Percentiles rank a stretch among this genome's conserved stretches.
phyloP scores from a whole-genome alignment of 1,140 invertebrate species.

The Drosophila nannoptera region DNA sequence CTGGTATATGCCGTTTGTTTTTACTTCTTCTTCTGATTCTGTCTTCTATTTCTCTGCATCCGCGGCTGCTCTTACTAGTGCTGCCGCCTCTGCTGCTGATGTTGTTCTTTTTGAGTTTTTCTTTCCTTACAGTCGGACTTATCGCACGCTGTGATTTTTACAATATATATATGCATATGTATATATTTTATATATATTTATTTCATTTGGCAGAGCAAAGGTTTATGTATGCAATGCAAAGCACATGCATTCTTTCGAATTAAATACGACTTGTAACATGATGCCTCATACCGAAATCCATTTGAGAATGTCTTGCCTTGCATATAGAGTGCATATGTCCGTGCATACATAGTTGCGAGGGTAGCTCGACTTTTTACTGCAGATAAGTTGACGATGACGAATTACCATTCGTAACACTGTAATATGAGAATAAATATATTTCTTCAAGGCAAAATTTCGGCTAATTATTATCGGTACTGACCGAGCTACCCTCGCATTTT shows the following conservation, averaged over 20 bases:
- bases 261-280: conserved; percentile 36
- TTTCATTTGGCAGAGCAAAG: conserved; percentile 35
- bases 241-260: conserved; percentile 20
- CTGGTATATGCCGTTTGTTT: conserved; percentile 56
- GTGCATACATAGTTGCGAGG: conserved; percentile 31
- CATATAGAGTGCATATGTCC: conserved; percentile 34
- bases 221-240: conserved; percentile 20
- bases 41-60: conserved; percentile 55
- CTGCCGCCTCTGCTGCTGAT: conserved; percentile 20
- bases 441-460: background rate
- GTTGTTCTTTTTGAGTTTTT: conserved; percentile 8
- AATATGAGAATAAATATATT: background rate
- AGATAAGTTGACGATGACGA: too few relatives aligned
- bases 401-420: too few relatives aligned
- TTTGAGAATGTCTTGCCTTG: conserved; percentile 47
- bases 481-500: background rate
- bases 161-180: background rate
- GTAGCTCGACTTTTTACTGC: conserved; percentile 4
- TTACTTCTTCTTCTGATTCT: conserved; percentile 41
- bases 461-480: background rate
- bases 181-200: conserved; percentile 7
- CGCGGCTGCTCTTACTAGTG: conserved; percentile 23
- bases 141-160: conserved; percentile 41
- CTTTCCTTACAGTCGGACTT: conserved; percentile 23
- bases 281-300: conserved; percentile 38